Conservation (phyloP, 2,113 vertebrate species). For the Ploceus nigricollis region DNA sequence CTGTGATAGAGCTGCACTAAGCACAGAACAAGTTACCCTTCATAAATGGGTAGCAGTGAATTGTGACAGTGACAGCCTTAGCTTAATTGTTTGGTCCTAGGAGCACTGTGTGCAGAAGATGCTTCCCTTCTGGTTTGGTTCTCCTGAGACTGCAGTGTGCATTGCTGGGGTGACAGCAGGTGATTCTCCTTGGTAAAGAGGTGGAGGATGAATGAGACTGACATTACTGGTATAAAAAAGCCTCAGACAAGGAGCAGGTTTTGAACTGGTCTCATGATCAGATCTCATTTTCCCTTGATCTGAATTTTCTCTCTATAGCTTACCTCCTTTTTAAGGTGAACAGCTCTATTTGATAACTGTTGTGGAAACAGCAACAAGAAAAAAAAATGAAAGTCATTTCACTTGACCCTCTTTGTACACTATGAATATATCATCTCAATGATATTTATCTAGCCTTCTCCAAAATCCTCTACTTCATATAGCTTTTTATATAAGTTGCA, state of each 20-base stretch:
- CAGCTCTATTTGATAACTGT: not conserved
- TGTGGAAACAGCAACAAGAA: not conserved
- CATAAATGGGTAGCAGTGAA: not conserved
- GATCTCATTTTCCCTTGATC: not conserved
- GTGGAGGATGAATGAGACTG: not conserved
- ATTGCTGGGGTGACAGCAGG: not conserved
- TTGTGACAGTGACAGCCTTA: not conserved
- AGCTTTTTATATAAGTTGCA: not conserved
- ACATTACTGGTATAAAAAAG: not conserved
- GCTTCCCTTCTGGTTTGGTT: not conserved
- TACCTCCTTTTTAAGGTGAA: not conserved
- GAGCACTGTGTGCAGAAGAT: not conserved
- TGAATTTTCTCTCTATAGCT: not conserved
- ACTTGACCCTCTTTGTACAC: not conserved
- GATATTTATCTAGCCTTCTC: slow-evolving; percentile 8
- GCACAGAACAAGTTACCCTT: not conserved
- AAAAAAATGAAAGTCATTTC: not conserved
- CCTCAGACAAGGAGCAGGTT: not conserved
- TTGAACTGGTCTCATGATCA: not conserved
- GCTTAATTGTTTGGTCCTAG: not conserved
- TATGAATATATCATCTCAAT: slow-evolving; percentile 5
- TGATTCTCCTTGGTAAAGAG: not conserved
- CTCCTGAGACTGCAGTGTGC: not conserved
- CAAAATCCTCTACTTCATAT: not conserved
- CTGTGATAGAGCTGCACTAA: not conserved